Conservation (phyloP, 2,113 vertebrate genomes). For the Brachirus orientalis region DNA sequence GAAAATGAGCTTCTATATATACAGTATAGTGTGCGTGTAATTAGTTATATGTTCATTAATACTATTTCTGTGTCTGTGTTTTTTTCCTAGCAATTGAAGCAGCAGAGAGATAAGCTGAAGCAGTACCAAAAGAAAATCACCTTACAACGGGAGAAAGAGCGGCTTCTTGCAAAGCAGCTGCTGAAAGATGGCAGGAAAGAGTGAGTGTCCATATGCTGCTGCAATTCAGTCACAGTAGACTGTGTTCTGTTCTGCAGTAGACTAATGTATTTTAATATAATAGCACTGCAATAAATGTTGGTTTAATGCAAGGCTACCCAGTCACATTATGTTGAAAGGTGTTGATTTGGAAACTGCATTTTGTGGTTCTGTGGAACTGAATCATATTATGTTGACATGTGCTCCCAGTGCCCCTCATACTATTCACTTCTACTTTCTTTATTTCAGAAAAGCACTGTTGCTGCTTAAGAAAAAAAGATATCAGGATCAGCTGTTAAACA, state of each 20-base stretch:
- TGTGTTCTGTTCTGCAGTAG: not conserved
- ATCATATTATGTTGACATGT: not conserved
- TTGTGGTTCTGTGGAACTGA: not conserved
- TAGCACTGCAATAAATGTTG: not conserved
- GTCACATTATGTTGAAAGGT: too few species aligned
- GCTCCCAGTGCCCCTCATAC: too few species aligned
- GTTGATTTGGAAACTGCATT: too few species aligned
- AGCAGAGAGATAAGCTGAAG: constrained; percentile 93
- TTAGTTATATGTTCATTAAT: not conserved
- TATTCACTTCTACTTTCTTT: constrained; percentile 1
- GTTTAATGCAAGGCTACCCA: too few species aligned
- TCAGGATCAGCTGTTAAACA: constrained; percentile 91
- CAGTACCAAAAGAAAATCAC: constrained; percentile 90
- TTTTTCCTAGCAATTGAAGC: constrained; percentile 89
- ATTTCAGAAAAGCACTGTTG: constrained; percentile 87
- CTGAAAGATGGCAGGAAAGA: constrained; percentile 89
- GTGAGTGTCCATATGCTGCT: constrained; percentile 39
- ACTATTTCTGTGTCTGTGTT: not conserved
- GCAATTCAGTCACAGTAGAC: not conserved
- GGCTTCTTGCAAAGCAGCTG: constrained; percentile 86
- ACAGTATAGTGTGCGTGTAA: too few species aligned
- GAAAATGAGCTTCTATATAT: too few species aligned
- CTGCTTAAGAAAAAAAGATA: constrained; percentile 95
- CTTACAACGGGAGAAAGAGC: constrained; percentile 86
- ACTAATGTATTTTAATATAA: not conserved